Conservation (phyloP, 1,140 invertebrate species). For the Mycetomoellerius zeteki region DNA sequence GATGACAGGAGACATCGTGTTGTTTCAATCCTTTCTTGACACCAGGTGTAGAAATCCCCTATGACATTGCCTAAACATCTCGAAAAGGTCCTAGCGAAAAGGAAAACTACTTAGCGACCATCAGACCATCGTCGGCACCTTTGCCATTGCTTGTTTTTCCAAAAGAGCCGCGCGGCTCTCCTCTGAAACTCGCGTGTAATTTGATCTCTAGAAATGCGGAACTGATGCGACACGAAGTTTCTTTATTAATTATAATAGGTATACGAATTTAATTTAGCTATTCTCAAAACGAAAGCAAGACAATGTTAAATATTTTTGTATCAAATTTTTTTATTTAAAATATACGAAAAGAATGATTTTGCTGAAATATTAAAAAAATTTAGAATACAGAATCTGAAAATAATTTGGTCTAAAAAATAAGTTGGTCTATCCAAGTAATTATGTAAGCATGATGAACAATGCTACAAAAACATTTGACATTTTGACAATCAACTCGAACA, state of each 20-base stretch:
- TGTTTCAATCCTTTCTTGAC: constrained; percentile 70
- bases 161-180: constrained; percentile 75
- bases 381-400: too few species aligned
- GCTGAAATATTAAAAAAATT: too few species aligned
- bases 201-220: constrained; percentile 44
- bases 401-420: too few species aligned
- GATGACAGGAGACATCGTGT: constrained; percentile 59
- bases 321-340: too few species aligned
- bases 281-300: too few species aligned
- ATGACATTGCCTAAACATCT: constrained; percentile 80
- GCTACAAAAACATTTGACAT: too few species aligned
- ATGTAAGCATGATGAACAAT: too few species aligned
- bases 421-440: too few species aligned
- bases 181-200: constrained; percentile 67
- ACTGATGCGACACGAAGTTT: not conserved
- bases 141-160: constrained; percentile 73
- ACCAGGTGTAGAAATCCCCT: constrained; percentile 77
- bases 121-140: constrained; percentile 81
- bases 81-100: constrained; percentile 66
- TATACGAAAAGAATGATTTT: too few species aligned
- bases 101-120: constrained; percentile 77
- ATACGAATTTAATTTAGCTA: not conserved
- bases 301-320: too few species aligned
- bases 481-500: too few species aligned
- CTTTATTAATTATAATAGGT: not conserved